These are phyloP conservation scores for Pandemis heparana DNA, from an alignment of 2,888 invertebrate genomes.

Conservation along the genomic window DNA sequence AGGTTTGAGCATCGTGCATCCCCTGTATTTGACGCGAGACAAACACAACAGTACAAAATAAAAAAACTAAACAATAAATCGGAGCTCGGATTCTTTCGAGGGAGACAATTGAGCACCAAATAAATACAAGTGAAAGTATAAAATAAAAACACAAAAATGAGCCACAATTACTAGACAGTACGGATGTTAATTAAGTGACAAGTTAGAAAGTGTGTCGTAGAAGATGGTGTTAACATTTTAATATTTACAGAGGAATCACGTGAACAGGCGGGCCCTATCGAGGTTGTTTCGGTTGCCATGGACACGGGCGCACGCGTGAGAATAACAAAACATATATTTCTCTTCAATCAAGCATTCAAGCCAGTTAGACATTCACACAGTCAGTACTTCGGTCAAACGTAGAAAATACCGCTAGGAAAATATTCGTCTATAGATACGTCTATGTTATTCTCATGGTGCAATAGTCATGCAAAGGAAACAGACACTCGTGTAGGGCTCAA, in stretches of 20 bases:
- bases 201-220: constrained; percentile 71
- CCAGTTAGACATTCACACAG: neutral
- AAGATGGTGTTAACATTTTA: constrained; percentile 63
- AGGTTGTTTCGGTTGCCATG: constrained; percentile 52
- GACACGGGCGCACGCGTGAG: neutral
- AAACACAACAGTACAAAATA: constrained; percentile 64
- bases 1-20: constrained; percentile 84
- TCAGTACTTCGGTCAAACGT: neutral
- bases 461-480: constrained; percentile 48
- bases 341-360: neutral
- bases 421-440: constrained; percentile 1
- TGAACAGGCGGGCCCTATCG: constrained; percentile 59
- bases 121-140: constrained; percentile 58
- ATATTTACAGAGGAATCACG: constrained; percentile 53
- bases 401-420: neutral
- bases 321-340: neutral
- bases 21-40: constrained; percentile 82
- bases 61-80: constrained; percentile 57
- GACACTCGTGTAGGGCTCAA: constrained; percentile 65
- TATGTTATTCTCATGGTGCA: constrained; percentile 11
- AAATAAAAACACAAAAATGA: constrained; percentile 51
- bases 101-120: constrained; percentile 77
- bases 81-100: constrained; percentile 82
- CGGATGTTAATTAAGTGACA: constrained; percentile 76
- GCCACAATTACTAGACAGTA: constrained; percentile 65